phyloP scores from a whole-genome alignment of 2,113 vertebrate genomes.

The Epinephelus fuscoguttatus region DNA sequence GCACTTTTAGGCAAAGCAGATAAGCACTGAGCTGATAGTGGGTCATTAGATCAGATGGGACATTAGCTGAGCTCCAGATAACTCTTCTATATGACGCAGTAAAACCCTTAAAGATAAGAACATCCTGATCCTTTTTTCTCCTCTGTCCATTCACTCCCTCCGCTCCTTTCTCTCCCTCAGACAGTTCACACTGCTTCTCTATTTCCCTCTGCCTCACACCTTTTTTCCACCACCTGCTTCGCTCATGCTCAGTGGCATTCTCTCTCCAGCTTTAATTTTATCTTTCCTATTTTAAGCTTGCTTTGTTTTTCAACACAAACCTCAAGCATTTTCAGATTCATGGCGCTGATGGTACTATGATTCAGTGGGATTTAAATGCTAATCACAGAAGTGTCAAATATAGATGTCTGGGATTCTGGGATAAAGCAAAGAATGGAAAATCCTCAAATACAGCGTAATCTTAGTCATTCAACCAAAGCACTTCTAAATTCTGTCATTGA shows the following conservation, averaged over 20 bases:
- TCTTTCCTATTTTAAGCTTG: neutral
- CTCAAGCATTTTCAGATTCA: neutral
- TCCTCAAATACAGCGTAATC: neutral
- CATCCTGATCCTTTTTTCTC: constrained; percentile 12
- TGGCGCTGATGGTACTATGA: too few relatives aligned
- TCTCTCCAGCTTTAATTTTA: neutral
- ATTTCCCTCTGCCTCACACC: neutral
- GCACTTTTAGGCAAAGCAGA: neutral
- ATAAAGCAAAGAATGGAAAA: too few relatives aligned
- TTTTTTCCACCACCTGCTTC: neutral
- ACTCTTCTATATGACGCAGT: neutral
- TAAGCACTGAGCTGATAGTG: neutral
- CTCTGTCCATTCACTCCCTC: neutral
- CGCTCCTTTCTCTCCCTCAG: neutral
- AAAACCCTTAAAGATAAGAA: constrained; percentile 8
- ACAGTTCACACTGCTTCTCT: neutral
- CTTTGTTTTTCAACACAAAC: neutral
- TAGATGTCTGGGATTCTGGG: too few relatives aligned
- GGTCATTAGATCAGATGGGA: neutral
- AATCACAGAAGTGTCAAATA: neutral
- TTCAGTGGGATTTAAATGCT: neutral
- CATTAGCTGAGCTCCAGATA: neutral
- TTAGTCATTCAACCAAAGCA: neutral
- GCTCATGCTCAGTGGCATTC: neutral
- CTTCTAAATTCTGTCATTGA: neutral